phyloP scores from a whole-genome alignment of 2,888 invertebrate genomes.

The Oxycera nigricornis region DNA sequence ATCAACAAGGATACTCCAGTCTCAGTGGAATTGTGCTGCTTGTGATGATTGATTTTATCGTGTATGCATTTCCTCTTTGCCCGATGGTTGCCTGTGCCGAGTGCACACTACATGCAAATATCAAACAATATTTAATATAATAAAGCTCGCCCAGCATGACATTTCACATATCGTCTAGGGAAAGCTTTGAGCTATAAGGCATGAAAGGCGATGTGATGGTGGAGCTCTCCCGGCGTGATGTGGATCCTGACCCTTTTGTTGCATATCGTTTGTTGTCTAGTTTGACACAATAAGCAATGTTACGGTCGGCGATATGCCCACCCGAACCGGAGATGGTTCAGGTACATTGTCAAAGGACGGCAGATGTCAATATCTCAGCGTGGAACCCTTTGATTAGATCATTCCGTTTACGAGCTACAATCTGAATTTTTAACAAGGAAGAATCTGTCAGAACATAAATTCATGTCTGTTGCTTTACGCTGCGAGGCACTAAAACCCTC shows the following conservation, averaged over 20 bases:
- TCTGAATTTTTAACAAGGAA: constrained; percentile 34
- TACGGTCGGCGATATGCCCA: background rate
- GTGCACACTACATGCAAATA: background rate
- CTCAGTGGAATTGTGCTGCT: background rate
- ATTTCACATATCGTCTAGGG: background rate
- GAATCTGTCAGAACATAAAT: background rate
- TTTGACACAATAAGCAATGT: constrained; percentile 11
- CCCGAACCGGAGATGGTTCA: background rate
- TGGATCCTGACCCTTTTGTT: constrained; percentile 4
- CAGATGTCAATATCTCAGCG: constrained; percentile 30
- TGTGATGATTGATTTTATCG: background rate
- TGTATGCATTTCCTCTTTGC: background rate
- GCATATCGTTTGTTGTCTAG: background rate
- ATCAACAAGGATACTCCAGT: background rate
- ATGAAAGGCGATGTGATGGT: background rate
- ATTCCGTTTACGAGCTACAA: constrained; percentile 27
- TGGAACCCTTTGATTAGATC: constrained; percentile 35
- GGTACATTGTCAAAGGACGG: constrained; percentile 20
- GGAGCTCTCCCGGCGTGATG: constrained; percentile 1
- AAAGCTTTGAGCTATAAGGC: background rate
- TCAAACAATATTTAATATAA: background rate
- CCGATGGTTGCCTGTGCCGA: background rate
- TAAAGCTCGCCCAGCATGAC: constrained; percentile 1
- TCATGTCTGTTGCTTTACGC: background rate
- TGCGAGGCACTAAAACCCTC: background rate